These are phyloP conservation scores for Acipenser oxyrinchus DNA, from an alignment of 2,797 vertebrate genomes.

Conservation along the genomic window DNA sequence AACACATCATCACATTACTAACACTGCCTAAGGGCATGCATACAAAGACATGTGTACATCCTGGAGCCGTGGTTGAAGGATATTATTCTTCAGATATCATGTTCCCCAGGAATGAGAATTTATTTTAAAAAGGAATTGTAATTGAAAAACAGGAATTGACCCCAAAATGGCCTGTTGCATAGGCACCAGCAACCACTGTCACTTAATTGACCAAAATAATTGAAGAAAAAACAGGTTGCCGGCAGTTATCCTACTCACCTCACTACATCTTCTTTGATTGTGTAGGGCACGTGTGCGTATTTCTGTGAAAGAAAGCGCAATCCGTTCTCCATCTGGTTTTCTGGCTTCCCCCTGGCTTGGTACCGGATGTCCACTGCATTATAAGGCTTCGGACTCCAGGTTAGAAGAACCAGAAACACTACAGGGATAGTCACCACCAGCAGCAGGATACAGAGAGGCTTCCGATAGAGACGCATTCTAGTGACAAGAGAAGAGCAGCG, in stretches of 20 bases:
- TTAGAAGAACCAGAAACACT: conserved; percentile 54
- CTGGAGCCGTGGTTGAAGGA: too few species aligned
- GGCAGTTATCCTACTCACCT: conserved; percentile 39
- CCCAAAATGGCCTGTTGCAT: too few species aligned
- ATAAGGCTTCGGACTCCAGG: conserved; percentile 46
- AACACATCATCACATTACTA: too few species aligned
- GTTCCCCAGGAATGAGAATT: too few species aligned
- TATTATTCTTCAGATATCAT: too few species aligned
- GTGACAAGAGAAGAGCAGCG: background rate
- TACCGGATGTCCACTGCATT: conserved; percentile 50
- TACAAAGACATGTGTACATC: too few species aligned
- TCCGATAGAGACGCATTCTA: conserved; percentile 60
- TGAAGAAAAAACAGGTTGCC: background rate
- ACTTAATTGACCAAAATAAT: background rate
- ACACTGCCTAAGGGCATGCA: too few species aligned
- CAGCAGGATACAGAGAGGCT: conserved; percentile 50
- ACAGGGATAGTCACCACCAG: conserved; percentile 58
- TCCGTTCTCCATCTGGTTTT: conserved; percentile 41
- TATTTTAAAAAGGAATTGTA: too few species aligned
- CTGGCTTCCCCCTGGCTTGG: conserved; percentile 28
- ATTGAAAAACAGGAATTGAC: too few species aligned
- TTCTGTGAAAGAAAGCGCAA: conserved; percentile 39
- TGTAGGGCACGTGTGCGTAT: conserved; percentile 51
- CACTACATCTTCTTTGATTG: conserved; percentile 47
- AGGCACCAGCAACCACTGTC: too few species aligned